Percentiles rank a stretch among this genome's conserved stretches.
Evolutionary conservation across 1,140 invertebrate genomes (phyloP).

Genomic region (Zaprionus camerounensis): DNA sequence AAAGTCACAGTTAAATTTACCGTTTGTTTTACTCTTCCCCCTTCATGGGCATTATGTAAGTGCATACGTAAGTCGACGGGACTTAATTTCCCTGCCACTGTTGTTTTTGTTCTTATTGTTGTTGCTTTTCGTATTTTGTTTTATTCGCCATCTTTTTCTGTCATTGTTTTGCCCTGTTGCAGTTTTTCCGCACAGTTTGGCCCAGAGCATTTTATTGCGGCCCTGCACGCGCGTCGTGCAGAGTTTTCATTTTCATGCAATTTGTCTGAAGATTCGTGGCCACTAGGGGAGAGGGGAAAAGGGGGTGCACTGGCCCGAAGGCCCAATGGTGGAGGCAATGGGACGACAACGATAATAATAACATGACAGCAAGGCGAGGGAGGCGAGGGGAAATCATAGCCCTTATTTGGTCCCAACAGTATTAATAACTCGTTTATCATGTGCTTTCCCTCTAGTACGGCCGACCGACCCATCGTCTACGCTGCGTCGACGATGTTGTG

Average conservation of each 20-base stretch:
- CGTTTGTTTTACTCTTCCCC: neutral
- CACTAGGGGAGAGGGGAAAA: neutral
- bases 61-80: neutral
- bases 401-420: constrained; percentile 28
- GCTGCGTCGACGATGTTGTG: too few species aligned
- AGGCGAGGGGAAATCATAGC: constrained; percentile 22
- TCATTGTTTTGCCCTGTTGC: constrained; percentile 43
- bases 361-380: constrained; percentile 3
- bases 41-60: neutral
- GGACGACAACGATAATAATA: constrained; percentile 27
- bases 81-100: neutral
- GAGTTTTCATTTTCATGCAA: constrained; percentile 48
- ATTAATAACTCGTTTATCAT: constrained; percentile 23
- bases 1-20: neutral
- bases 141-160: constrained; percentile 16
- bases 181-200: constrained; percentile 44
- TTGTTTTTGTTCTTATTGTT: constrained; percentile 10
- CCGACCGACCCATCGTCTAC: too few species aligned
- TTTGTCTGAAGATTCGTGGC: constrained; percentile 33
- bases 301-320: neutral
- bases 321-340: constrained; percentile 2
- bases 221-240: constrained; percentile 23
- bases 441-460: too few species aligned
- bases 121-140: constrained; percentile 1
- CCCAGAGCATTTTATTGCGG: constrained; percentile 46